These are phyloP conservation scores for Drosophila auraria DNA, from an alignment of 1,140 invertebrate genomes.

Conservation along the genomic window DNA sequence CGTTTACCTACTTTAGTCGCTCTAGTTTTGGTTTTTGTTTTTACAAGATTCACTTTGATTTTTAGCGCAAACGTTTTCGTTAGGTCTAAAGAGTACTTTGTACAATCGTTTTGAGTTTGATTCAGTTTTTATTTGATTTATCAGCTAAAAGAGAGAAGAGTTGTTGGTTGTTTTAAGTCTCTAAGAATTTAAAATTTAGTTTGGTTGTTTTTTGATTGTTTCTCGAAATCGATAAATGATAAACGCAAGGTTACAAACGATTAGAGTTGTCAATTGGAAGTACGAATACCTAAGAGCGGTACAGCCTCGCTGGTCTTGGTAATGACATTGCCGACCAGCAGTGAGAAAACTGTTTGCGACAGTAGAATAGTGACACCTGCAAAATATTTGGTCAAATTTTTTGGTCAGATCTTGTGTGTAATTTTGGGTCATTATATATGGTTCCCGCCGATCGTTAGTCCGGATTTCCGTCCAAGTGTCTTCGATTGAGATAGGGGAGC, in stretches of 20 bases:
- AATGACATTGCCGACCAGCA: constrained; percentile 98
- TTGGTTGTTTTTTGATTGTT: constrained; percentile 41
- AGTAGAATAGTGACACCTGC: constrained; percentile 99
- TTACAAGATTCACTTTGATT: constrained; percentile 71
- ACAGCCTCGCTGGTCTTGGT: constrained; percentile 99
- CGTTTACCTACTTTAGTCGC: constrained; percentile 74
- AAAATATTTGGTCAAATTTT: constrained; percentile 75
- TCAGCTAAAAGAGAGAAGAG: constrained; percentile 75
- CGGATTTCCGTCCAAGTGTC: constrained; percentile 30
- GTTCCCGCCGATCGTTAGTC: constrained; percentile 18
- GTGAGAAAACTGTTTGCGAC: constrained; percentile 99
- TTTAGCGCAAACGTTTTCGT: constrained; percentile 40
- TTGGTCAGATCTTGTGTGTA: constrained; percentile 38
- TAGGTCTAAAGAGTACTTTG: constrained; percentile 64
- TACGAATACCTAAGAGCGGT: constrained; percentile 95
- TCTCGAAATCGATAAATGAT: constrained; percentile 47
- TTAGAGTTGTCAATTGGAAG: constrained; percentile 29
- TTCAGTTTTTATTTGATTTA: constrained; percentile 49
- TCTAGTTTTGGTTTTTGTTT: constrained; percentile 59
- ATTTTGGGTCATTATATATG: not conserved
- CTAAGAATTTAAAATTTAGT: constrained; percentile 57
- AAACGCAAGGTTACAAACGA: constrained; percentile 59
- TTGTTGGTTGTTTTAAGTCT: constrained; percentile 52
- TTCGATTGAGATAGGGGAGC: constrained; percentile 17
- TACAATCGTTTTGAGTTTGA: constrained; percentile 61